Evolutionary conservation across 2,113 vertebrate genomes (phyloP).

Genomic region (Ochotona princeps): DNA sequence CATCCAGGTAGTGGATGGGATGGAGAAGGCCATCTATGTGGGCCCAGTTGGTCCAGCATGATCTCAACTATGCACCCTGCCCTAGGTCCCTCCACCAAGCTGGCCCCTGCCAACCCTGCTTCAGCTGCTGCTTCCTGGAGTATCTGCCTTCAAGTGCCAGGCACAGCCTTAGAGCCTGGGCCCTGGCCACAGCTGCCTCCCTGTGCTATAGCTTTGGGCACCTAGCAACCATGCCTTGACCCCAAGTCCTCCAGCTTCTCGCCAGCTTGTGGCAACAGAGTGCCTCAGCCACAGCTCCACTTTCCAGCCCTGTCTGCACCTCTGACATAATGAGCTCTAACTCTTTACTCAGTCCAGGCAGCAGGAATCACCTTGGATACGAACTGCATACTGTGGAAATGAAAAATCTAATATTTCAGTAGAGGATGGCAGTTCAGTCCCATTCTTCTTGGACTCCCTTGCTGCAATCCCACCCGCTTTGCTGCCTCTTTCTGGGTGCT

Average conservation of each 20-base stretch:
- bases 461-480: no score
- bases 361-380: neutral
- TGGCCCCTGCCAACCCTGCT: no score
- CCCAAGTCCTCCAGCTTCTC: neutral
- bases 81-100: neutral
- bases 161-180: neutral
- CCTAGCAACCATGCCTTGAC: neutral
- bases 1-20: slow-evolving; percentile 79
- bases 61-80: neutral
- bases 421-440: neutral
- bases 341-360: slow-evolving; percentile 18
- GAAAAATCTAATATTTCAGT: slow-evolving; percentile 41
- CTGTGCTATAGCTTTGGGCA: neutral
- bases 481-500: neutral
- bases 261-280: no score
- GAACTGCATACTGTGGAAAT: neutral
- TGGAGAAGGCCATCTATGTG: slow-evolving; percentile 88
- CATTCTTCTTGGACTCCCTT: neutral
- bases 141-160: neutral
- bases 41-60: slow-evolving; percentile 59
- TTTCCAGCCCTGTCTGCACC: neutral
- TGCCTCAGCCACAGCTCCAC: no score
- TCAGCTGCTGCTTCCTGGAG: neutral
- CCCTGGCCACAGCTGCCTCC: neutral
- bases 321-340: no score